Conservation (phyloP, 2,888 invertebrate genomes). For the Habroteleia sp. region DNA sequence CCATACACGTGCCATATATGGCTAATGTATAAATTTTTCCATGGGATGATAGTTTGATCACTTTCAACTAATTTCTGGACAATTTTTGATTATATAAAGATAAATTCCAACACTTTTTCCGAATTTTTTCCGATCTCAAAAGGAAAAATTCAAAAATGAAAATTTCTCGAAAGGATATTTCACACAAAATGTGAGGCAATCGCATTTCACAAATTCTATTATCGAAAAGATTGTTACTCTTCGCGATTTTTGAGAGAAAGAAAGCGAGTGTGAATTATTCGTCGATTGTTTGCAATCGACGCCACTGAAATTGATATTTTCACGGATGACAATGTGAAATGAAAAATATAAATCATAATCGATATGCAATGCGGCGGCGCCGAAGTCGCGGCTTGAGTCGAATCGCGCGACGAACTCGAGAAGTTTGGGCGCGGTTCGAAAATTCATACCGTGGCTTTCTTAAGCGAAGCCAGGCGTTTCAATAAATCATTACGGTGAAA, state of each 20-base stretch:
- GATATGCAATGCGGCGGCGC: slow-evolving; percentile 32
- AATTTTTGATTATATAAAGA: too few relatives aligned
- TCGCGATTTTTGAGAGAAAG: slow-evolving; percentile 22
- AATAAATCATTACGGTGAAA: slow-evolving; percentile 65
- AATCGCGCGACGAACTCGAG: slow-evolving; percentile 59
- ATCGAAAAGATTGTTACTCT: too few relatives aligned
- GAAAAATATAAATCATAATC: slow-evolving; percentile 59
- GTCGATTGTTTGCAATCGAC: slow-evolving; percentile 24
- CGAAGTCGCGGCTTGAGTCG: slow-evolving; percentile 43
- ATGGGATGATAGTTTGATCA: too few relatives aligned
- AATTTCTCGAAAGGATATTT: too few relatives aligned
- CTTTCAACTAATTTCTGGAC: too few relatives aligned
- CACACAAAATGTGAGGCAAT: too few relatives aligned
- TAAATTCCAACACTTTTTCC: too few relatives aligned
- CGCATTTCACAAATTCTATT: too few relatives aligned
- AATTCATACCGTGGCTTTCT: slow-evolving; percentile 59
- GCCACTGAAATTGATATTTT: slow-evolving; percentile 34
- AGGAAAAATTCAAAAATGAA: too few relatives aligned
- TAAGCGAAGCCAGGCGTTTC: slow-evolving; percentile 54
- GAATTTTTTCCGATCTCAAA: too few relatives aligned
- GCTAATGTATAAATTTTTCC: too few relatives aligned
- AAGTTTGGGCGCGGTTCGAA: slow-evolving; percentile 61
- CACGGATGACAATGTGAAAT: slow-evolving; percentile 23
- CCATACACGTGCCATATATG: too few relatives aligned
- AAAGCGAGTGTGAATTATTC: slow-evolving; percentile 47